Evolutionary conservation across 2,113 vertebrate genomes (phyloP).

Genomic region (Condylura cristata): DNA sequence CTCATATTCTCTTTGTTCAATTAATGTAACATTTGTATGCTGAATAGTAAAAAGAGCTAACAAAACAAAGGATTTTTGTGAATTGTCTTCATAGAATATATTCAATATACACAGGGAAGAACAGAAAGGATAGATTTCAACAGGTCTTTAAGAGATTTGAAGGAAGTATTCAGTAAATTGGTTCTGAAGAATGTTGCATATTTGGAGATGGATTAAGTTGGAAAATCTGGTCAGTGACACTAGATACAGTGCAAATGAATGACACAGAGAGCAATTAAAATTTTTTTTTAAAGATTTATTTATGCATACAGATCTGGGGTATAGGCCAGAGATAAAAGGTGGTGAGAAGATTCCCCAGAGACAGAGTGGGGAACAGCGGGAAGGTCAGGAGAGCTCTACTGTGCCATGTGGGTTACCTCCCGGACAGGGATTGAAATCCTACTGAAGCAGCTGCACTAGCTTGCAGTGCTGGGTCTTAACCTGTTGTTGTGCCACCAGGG

Average conservation of each 20-base stretch:
- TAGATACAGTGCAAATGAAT: not conserved
- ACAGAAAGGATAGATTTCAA: constrained; percentile 3
- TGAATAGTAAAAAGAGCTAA: not conserved
- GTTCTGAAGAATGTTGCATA: not conserved
- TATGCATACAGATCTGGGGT: too few relatives aligned
- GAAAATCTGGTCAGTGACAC: not conserved
- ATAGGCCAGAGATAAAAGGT: too few relatives aligned
- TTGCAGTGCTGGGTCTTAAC: too few relatives aligned
- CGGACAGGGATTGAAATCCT: too few relatives aligned
- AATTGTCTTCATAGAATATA: not conserved
- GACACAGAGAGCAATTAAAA: not conserved
- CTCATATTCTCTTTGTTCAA: not conserved
- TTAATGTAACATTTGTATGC: not conserved
- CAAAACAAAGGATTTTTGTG: not conserved
- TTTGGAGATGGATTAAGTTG: not conserved
- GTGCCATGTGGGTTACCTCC: too few relatives aligned
- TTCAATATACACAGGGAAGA: not conserved
- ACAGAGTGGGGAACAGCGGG: too few relatives aligned
- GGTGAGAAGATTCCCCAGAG: too few relatives aligned
- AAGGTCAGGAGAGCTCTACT: too few relatives aligned
- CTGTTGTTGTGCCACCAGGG: too few relatives aligned
- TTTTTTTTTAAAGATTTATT: too few relatives aligned
- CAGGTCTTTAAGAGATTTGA: not conserved
- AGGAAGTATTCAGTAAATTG: not conserved
- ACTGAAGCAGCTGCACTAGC: too few relatives aligned